These are phyloP conservation scores for Trachurus trachurus DNA, from an alignment of 2,797 vertebrate genomes.

Conservation along the genomic window DNA sequence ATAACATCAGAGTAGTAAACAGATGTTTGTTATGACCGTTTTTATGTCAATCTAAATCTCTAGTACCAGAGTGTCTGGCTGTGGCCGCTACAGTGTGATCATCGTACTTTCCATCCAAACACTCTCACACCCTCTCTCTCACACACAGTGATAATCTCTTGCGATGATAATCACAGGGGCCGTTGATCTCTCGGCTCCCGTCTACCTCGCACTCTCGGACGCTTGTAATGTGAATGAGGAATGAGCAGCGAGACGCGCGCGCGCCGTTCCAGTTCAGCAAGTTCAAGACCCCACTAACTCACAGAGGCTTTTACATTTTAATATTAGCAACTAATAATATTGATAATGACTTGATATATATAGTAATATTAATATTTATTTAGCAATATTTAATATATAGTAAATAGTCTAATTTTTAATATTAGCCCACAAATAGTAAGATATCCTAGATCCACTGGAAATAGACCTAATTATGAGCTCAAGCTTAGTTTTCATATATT, in stretches of 20 bases:
- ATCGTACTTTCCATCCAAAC: conserved; percentile 24
- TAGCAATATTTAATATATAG: no score
- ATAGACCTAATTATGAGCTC: no score
- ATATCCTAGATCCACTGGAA: no score
- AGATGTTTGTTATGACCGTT: conserved; percentile 24
- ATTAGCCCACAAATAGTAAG: no score
- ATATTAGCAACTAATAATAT: no score
- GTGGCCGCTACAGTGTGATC: background rate
- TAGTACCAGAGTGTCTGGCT: conserved; percentile 12
- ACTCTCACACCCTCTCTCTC: conserved; percentile 13
- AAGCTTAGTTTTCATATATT: no score
- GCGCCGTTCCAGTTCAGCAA: conserved; percentile 3
- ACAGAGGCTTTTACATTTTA: no score
- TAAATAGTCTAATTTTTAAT: no score
- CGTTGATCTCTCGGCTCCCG: conserved; percentile 23
- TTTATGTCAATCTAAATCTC: background rate
- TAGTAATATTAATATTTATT: no score
- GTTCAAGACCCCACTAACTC: background rate
- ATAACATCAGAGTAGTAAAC: conserved; percentile 24
- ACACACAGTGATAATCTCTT: conserved; percentile 41
- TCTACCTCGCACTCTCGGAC: conserved; percentile 25
- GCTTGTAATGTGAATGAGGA: conserved; percentile 33
- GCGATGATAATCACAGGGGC: background rate
- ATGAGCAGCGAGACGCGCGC: conserved; percentile 9
- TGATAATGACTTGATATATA: no score